Evolutionary conservation across 2,113 vertebrate species (phyloP).

Genomic region (Sinocyclocheilus anophthalmus): DNA sequence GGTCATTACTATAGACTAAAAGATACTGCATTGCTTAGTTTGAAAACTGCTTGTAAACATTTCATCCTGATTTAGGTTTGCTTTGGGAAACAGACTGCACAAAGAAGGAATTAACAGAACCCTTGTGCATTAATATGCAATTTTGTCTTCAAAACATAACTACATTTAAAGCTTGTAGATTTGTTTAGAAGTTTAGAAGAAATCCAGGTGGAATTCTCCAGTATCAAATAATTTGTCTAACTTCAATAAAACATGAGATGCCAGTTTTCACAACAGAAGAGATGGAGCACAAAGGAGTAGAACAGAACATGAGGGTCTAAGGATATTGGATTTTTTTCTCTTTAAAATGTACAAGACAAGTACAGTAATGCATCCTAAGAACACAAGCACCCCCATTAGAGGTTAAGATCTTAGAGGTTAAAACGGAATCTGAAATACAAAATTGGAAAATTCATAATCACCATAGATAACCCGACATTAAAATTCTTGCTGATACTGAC

Average conservation of each 20-base stretch:
- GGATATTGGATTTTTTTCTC: background rate
- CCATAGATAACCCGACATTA: background rate
- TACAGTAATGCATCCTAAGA: background rate
- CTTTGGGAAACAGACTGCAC: slow-evolving; percentile 28
- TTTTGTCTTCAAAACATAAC: background rate
- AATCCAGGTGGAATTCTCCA: background rate
- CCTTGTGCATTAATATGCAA: slow-evolving; percentile 39
- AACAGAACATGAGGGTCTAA: background rate
- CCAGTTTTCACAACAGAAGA: background rate
- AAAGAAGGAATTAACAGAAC: slow-evolving; percentile 27
- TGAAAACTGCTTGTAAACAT: slow-evolving; percentile 24
- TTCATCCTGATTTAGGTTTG: slow-evolving; percentile 19
- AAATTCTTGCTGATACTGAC: background rate
- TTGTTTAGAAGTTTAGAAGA: background rate
- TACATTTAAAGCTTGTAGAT: slow-evolving; percentile 2
- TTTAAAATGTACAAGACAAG: background rate
- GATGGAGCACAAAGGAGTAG: background rate
- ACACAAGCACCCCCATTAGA: background rate
- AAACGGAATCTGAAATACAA: background rate
- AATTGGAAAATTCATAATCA: background rate
- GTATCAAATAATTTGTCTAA: background rate
- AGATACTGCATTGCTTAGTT: slow-evolving; percentile 16
- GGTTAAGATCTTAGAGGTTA: background rate
- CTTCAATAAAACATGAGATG: background rate
- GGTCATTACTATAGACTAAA: slow-evolving; percentile 46